phyloP scores from a whole-genome alignment of 2,888 invertebrate species.

The Ichneumon xanthorius region DNA sequence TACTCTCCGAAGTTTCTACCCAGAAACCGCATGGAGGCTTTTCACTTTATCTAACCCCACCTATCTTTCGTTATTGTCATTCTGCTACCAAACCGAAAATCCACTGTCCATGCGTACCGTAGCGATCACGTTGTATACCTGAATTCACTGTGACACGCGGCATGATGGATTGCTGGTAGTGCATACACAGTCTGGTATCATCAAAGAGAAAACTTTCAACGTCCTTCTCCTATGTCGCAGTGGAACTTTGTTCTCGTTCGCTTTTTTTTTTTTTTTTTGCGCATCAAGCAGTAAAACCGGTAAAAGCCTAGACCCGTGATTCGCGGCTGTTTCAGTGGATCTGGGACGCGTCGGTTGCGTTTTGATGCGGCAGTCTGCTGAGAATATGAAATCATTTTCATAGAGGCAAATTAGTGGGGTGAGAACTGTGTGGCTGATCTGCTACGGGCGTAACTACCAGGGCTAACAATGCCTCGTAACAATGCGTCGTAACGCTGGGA shows the following conservation, averaged over 20 bases:
- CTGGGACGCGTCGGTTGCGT: neutral
- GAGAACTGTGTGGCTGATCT: neutral
- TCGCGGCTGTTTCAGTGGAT: neutral
- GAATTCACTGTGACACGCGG: conserved; percentile 53
- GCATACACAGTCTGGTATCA: conserved; percentile 32
- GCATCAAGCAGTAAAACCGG: neutral
- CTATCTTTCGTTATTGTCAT: conserved; percentile 22
- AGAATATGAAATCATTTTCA: too few species aligned
- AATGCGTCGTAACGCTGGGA: conserved; percentile 15
- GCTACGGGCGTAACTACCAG: conserved; percentile 27
- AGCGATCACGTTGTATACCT: conserved; percentile 6
- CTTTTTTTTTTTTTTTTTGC: neutral
- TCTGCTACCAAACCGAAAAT: conserved; percentile 18
- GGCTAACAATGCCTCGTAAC: neutral
- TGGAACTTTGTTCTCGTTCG: conserved; percentile 31
- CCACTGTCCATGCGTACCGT: conserved; percentile 4
- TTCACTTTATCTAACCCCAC: conserved; percentile 12
- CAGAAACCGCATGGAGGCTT: conserved; percentile 1
- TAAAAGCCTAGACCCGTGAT: conserved; percentile 10
- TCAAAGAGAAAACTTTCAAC: conserved; percentile 61
- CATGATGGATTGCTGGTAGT: conserved; percentile 60
- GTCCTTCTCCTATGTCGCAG: conserved; percentile 18
- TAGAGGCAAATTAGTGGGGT: too few species aligned
- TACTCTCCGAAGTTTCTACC: neutral
- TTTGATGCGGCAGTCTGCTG: neutral